Percentiles rank a stretch among this genome's conserved stretches.
Conservation (phyloP, 2,888 invertebrate genomes). For the Melieria crassipennis region DNA sequence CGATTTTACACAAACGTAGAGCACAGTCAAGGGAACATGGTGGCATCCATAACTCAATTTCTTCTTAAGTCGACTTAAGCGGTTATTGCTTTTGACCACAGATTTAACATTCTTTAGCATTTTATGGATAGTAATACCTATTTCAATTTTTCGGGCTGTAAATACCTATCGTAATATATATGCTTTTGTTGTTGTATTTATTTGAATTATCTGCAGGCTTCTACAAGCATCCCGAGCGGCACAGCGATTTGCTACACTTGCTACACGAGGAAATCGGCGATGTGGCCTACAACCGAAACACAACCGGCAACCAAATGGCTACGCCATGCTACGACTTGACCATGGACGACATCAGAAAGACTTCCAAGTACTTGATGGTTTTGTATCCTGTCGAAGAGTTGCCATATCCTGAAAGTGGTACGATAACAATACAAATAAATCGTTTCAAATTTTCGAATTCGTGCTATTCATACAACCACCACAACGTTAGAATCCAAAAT, state of each 20-base stretch:
- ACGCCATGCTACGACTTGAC: constrained; percentile 67
- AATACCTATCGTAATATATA: neutral
- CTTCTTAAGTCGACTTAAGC: too few species aligned
- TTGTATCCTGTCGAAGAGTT: constrained; percentile 67
- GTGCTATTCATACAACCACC: neutral
- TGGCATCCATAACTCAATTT: too few species aligned
- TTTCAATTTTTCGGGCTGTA: too few species aligned
- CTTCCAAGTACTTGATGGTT: constrained; percentile 70
- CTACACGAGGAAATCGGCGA: constrained; percentile 69
- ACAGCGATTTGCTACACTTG: constrained; percentile 68
- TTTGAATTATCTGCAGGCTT: constrained; percentile 50
- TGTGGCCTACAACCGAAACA: constrained; percentile 58
- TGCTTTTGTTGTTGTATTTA: neutral
- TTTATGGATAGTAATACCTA: too few species aligned
- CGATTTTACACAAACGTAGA: too few species aligned
- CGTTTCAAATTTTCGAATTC: neutral
- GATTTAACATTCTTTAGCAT: too few species aligned
- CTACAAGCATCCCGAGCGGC: constrained; percentile 64
- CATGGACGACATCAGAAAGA: constrained; percentile 70
- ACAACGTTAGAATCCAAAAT: constrained; percentile 53
- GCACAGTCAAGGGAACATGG: too few species aligned
- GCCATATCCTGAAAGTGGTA: constrained; percentile 62
- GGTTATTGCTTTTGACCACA: too few species aligned
- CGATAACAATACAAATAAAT: constrained; percentile 39
- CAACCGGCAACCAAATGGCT: constrained; percentile 41